A percentile compares a stretch with the other conserved stretches of the same genome.
These are phyloP conservation scores for Notodonta dromedarius DNA, from an alignment of 2,888 invertebrate species.

Conservation along the genomic window DNA sequence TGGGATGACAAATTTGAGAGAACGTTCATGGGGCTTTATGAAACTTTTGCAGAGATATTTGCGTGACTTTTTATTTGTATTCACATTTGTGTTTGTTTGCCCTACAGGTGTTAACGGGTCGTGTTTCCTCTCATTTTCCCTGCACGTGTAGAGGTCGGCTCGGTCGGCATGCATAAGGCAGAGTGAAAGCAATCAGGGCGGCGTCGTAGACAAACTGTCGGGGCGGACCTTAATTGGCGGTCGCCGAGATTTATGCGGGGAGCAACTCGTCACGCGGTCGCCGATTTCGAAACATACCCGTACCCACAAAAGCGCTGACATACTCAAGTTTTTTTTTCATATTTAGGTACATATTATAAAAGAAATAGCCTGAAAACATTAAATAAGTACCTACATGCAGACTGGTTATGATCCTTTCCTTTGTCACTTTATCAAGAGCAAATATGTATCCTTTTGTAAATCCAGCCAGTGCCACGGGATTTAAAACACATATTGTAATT, in stretches of 20 bases:
- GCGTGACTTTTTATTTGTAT: background rate
- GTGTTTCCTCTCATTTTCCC: background rate
- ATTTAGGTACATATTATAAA: constrained; percentile 7
- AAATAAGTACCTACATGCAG: no score
- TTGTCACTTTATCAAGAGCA: no score
- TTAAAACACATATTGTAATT: no score
- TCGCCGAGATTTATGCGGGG: constrained; percentile 82
- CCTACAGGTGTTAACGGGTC: background rate
- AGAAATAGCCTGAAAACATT: no score
- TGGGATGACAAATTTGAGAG: background rate
- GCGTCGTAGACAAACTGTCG: constrained; percentile 83
- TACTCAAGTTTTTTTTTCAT: constrained; percentile 21
- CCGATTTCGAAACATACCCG: constrained; percentile 55
- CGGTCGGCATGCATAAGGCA: constrained; percentile 49
- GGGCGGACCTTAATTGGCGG: constrained; percentile 82
- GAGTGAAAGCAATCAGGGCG: constrained; percentile 82
- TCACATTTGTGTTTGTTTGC: background rate
- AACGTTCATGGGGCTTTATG: no score
- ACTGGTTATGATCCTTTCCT: no score
- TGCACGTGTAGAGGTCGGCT: constrained; percentile 39
- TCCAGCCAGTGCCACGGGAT: no score
- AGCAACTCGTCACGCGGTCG: constrained; percentile 72
- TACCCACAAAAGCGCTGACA: constrained; percentile 34
- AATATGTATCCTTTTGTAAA: no score
- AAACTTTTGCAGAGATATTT: no score